These are phyloP conservation scores for Zaprionus camerounensis DNA, from an alignment of 1,140 invertebrate species.

Conservation along the genomic window DNA sequence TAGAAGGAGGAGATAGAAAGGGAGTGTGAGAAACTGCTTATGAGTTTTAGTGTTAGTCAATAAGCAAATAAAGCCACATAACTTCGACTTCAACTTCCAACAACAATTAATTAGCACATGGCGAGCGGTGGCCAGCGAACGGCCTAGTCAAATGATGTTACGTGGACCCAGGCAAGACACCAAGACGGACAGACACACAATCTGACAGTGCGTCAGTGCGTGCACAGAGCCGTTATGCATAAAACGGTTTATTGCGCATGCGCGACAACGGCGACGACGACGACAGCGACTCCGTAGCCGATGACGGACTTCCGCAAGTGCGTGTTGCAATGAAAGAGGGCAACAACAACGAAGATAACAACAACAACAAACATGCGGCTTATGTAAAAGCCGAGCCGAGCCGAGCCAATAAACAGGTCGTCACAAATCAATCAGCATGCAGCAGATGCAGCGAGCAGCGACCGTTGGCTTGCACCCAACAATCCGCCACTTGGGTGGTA, in stretches of 20 bases:
- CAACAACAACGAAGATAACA: slow-evolving; percentile 37
- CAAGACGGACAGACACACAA: slow-evolving; percentile 2
- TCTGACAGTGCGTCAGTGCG: slow-evolving; percentile 38
- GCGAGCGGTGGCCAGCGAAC: slow-evolving; percentile 22
- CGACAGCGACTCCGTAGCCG: slow-evolving; percentile 34
- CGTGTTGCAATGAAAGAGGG: slow-evolving; percentile 61
- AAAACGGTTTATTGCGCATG: slow-evolving; percentile 80
- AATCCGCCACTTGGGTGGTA: slow-evolving; percentile 46
- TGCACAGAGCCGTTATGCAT: slow-evolving; percentile 75
- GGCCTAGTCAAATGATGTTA: slow-evolving; percentile 56
- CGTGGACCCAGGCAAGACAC: slow-evolving; percentile 40
- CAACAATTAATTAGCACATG: slow-evolving; percentile 71
- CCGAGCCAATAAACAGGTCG: slow-evolving; percentile 62
- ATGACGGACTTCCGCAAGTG: slow-evolving; percentile 69
- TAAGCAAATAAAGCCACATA: slow-evolving; percentile 59
- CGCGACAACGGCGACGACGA: slow-evolving; percentile 34
- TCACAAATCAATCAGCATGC: slow-evolving; percentile 72
- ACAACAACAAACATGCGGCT: slow-evolving; percentile 32
- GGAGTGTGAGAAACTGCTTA: background rate
- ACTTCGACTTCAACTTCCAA: slow-evolving; percentile 43
- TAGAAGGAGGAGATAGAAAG: slow-evolving; percentile 15
- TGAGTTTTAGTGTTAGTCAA: slow-evolving; percentile 50
- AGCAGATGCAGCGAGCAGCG: slow-evolving; percentile 48
- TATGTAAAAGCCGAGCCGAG: slow-evolving; percentile 56
- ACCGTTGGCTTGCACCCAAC: background rate